Evolutionary conservation across 2,888 invertebrate species (phyloP).

Genomic region (Epirrita christyi): DNA sequence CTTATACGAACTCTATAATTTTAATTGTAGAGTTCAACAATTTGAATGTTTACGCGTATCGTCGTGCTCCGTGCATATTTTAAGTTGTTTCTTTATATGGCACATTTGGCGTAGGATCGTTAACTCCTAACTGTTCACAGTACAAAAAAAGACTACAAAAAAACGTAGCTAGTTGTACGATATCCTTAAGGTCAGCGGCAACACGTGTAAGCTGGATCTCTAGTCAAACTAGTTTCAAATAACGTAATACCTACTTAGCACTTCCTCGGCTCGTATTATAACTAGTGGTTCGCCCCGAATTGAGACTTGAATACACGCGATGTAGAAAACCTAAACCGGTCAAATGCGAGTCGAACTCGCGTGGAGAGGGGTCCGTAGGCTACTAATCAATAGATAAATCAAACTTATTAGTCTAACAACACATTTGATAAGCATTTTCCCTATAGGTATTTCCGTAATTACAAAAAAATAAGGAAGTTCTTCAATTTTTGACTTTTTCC

Average conservation of each 20-base stretch:
- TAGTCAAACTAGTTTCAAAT: conserved; percentile 8
- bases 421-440: no score
- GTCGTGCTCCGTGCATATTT: not conserved
- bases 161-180: not conserved
- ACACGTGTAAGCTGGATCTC: conserved; percentile 8
- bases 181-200: conserved; percentile 10
- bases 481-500: no score
- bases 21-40: no score
- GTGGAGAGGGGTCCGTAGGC: no score
- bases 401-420: no score
- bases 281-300: no score
- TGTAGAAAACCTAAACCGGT: no score
- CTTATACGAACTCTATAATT: no score
- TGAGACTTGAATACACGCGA: not conserved
- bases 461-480: no score
- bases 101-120: not conserved
- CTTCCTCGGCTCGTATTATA: conserved; percentile 1
- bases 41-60: not conserved
- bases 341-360: no score
- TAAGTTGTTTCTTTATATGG: not conserved
- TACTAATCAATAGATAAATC: no score
- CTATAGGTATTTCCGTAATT: no score
- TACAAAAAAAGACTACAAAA: not conserved
- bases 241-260: not conserved
- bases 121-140: not conserved